Percentiles rank a stretch among this genome's conserved stretches.
Conservation (phyloP, 2,797 vertebrate genomes). For the Serranus cabrilla region DNA sequence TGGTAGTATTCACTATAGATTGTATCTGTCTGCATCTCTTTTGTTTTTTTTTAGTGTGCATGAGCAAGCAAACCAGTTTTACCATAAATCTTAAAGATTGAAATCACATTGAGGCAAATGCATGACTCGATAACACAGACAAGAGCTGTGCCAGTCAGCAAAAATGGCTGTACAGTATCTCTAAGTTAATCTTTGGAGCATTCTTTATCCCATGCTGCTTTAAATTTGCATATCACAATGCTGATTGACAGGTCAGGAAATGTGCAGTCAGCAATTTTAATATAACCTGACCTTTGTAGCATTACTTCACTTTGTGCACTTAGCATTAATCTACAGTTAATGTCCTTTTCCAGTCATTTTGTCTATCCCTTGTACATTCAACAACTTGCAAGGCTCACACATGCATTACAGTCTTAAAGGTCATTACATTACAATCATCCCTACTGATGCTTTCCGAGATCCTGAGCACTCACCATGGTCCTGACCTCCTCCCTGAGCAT, state of each 20-base stretch:
- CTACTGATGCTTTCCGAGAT: slow-evolving; percentile 5
- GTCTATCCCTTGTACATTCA: not conserved
- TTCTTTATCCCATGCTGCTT: no score
- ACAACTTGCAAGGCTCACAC: not conserved
- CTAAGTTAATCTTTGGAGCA: no score
- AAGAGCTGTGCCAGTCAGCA: no score
- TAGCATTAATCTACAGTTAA: no score
- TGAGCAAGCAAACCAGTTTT: not conserved
- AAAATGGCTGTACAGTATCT: no score
- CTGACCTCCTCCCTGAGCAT: slow-evolving; percentile 81
- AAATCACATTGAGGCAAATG: no score
- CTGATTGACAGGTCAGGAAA: not conserved
- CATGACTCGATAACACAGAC: no score
- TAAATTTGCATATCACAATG: not conserved
- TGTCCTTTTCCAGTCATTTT: no score
- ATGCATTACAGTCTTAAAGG: not conserved
- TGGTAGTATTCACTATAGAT: not conserved
- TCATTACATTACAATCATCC: not conserved
- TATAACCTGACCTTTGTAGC: not conserved
- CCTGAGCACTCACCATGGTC: slow-evolving; percentile 74
- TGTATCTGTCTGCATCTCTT: not conserved
- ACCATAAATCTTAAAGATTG: not conserved
- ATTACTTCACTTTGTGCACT: no score
- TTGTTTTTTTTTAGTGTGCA: not conserved
- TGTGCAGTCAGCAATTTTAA: not conserved